phyloP scores from a whole-genome alignment of 2,113 vertebrate species.

The Ctenomys sociabilis region DNA sequence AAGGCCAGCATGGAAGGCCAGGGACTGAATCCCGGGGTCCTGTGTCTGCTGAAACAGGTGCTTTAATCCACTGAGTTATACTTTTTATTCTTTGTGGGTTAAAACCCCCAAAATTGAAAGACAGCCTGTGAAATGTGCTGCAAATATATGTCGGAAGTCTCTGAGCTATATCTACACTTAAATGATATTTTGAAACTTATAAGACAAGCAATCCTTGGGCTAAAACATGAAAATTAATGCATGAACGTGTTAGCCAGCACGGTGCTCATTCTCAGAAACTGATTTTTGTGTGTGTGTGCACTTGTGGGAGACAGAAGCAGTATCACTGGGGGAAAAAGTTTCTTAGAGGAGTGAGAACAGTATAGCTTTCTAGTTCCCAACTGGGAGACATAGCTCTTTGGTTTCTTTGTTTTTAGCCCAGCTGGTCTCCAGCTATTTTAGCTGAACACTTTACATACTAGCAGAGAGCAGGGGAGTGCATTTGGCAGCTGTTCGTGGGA shows the following conservation, averaged over 20 bases:
- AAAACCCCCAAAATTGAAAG: constrained; percentile 57
- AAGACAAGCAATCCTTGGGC: constrained; percentile 74
- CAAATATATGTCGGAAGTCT: constrained; percentile 44
- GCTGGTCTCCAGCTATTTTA: constrained; percentile 84
- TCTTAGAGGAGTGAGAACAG: constrained; percentile 81
- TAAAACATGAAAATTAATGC: constrained; percentile 80
- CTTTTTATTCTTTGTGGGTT: constrained; percentile 6
- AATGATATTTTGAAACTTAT: constrained; percentile 68
- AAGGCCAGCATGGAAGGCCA: too few relatives aligned
- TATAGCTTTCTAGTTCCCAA: constrained; percentile 82
- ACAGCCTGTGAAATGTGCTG: not conserved
- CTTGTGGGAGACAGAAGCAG: constrained; percentile 83
- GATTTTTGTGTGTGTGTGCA: constrained; percentile 62
- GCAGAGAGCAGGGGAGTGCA: constrained; percentile 84
- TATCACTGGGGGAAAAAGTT: constrained; percentile 83
- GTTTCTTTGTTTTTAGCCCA: constrained; percentile 87
- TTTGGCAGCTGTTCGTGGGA: constrained; percentile 86
- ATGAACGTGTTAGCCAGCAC: constrained; percentile 70
- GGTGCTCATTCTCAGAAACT: constrained; percentile 75
- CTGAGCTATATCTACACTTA: constrained; percentile 30
- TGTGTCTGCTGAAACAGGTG: too few relatives aligned
- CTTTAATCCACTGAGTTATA: too few relatives aligned
- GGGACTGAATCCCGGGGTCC: too few relatives aligned
- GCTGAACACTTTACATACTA: constrained; percentile 84
- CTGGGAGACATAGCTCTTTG: constrained; percentile 84